phyloP scores from a whole-genome alignment of 2,888 invertebrate genomes.

The Noctua fimbriata region DNA sequence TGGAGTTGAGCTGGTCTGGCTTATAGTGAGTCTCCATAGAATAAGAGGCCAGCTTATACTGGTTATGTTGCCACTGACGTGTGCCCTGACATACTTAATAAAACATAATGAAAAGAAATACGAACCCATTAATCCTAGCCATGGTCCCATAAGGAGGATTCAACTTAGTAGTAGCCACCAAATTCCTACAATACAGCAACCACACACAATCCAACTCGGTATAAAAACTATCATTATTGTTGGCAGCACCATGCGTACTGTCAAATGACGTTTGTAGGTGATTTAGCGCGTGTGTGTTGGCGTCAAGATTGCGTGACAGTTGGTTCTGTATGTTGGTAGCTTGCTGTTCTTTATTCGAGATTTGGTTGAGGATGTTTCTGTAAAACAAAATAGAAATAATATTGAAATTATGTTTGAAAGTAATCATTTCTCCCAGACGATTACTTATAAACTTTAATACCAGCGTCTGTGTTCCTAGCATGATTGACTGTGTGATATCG shows the following conservation, averaged over 20 bases:
- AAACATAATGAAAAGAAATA: not conserved
- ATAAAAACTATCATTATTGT: slow-evolving; percentile 69
- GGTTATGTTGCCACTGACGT: not conserved
- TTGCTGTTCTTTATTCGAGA: slow-evolving; percentile 76
- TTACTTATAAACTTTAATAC: too few species aligned
- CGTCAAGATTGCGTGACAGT: slow-evolving; percentile 82
- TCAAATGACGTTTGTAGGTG: slow-evolving; percentile 81
- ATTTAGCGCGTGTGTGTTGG: slow-evolving; percentile 82
- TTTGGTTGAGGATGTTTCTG: slow-evolving; percentile 81
- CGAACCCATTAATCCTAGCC: slow-evolving; percentile 89
- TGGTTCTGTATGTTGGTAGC: slow-evolving; percentile 76
- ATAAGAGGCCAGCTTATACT: not conserved
- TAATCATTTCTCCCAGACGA: too few species aligned
- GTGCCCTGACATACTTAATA: not conserved
- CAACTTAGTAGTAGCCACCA: slow-evolving; percentile 88
- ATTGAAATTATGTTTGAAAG: too few species aligned
- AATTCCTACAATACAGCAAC: slow-evolving; percentile 90
- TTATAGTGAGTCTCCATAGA: fast-evolving
- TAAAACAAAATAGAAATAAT: slow-evolving; percentile 46
- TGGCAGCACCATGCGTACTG: slow-evolving; percentile 71
- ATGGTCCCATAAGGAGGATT: slow-evolving; percentile 90
- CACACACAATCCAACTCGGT: slow-evolving; percentile 90
- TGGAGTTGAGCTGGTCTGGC: not conserved
- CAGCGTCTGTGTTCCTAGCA: too few species aligned
- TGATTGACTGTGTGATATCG: too few species aligned